phyloP scores from a whole-genome alignment of 2,797 vertebrate genomes.

The Enteromius fasciolatus region DNA sequence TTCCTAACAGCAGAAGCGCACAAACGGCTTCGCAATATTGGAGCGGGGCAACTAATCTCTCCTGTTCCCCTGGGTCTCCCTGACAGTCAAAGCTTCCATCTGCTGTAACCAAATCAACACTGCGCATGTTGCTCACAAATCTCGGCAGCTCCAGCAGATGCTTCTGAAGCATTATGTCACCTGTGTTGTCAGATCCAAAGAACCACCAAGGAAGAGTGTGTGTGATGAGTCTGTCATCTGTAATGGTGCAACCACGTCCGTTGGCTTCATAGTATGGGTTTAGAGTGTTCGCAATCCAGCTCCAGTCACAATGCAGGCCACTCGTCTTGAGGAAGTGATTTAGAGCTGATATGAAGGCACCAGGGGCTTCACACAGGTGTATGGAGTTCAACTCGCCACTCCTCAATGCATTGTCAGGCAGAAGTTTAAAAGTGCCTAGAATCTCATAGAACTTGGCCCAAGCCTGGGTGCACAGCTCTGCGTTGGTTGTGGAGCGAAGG shows the following conservation, averaged over 20 bases:
- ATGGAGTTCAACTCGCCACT: conserved; percentile 85
- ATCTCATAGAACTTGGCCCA: conserved; percentile 98
- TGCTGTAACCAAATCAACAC: conserved; percentile 89
- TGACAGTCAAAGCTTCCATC: conserved; percentile 98
- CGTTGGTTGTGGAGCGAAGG: conserved; percentile 82
- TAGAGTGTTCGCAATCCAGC: conserved; percentile 91
- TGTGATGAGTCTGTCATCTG: conserved; percentile 90
- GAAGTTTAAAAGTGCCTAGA: conserved; percentile 81
- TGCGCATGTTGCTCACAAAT: conserved; percentile 80
- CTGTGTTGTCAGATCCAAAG: conserved; percentile 93
- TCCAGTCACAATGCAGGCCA: conserved; percentile 84
- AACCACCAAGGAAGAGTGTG: conserved; percentile 92
- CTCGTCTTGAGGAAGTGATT: conserved; percentile 92
- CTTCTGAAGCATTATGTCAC: conserved; percentile 87
- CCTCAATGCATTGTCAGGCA: conserved; percentile 80
- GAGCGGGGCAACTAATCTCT: conserved; percentile 88
- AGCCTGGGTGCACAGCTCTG: conserved; percentile 95
- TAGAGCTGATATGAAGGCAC: conserved; percentile 91
- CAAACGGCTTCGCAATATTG: conserved; percentile 90
- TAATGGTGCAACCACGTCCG: conserved; percentile 83
- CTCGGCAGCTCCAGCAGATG: conserved; percentile 84
- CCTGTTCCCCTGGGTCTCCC: conserved; percentile 95
- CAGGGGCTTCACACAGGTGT: conserved; percentile 94
- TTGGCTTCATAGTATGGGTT: conserved; percentile 96
- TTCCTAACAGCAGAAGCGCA: conserved; percentile 83